Evolutionary conservation across 1,140 invertebrate genomes (phyloP).

Genomic region (Bombus waltoni): DNA sequence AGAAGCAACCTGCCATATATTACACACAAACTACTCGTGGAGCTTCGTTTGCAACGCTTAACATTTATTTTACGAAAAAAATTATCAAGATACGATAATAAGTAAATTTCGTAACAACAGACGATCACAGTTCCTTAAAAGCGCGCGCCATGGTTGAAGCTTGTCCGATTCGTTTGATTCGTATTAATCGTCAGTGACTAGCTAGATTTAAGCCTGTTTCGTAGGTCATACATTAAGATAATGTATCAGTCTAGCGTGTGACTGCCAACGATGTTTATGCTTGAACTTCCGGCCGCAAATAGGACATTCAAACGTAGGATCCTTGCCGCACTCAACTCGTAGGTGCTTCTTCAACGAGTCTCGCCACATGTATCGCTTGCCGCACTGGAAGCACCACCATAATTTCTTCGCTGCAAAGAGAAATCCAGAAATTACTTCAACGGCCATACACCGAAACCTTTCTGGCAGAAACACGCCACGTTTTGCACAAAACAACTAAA

Average conservation of each 20-base stretch:
- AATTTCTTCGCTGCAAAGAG: constrained; percentile 61
- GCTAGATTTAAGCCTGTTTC: not conserved
- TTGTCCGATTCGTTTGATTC: not conserved
- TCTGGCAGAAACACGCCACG: not conserved
- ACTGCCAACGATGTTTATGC: constrained; percentile 81
- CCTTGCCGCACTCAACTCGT: constrained; percentile 84
- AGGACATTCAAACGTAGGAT: constrained; percentile 82
- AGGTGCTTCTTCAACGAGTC: constrained; percentile 82
- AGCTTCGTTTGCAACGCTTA: not conserved
- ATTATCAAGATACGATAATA: not conserved
- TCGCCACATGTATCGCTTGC: constrained; percentile 80
- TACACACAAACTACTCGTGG: not conserved
- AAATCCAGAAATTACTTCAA: constrained; percentile 30
- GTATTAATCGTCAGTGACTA: not conserved
- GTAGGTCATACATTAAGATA: constrained; percentile 54
- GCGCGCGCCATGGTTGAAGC: no score
- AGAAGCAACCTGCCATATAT: not conserved
- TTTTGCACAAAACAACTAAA: constrained; percentile 2
- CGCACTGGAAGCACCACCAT: constrained; percentile 77
- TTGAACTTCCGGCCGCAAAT: constrained; percentile 83
- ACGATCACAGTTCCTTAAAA: not conserved
- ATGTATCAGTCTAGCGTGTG: constrained; percentile 78
- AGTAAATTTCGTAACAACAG: not conserved
- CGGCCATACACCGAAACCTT: not conserved
- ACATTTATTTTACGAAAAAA: not conserved